Evolutionary conservation across 2,113 vertebrate species (phyloP).

Genomic region (Nestor notabilis): DNA sequence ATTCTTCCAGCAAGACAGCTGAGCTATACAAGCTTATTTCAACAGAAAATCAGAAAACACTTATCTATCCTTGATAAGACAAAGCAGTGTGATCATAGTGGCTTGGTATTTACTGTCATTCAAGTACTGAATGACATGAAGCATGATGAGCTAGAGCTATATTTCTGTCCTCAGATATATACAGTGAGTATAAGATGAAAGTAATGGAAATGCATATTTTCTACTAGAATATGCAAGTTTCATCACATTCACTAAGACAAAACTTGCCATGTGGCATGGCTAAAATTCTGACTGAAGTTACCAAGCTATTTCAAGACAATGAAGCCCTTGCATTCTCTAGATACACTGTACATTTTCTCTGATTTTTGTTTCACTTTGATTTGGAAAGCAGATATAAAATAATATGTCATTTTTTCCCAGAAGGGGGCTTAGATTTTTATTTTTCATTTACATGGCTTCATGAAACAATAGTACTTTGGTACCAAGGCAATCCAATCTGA

Average conservation of each 20-base stretch:
- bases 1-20: background rate
- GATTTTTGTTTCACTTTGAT: background rate
- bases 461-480: background rate
- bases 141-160: background rate
- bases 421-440: background rate
- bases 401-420: background rate
- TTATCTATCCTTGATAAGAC: background rate
- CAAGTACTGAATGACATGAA: background rate
- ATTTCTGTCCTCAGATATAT: background rate
- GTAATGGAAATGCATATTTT: constrained; percentile 16
- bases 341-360: background rate
- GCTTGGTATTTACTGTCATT: constrained; percentile 5
- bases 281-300: background rate
- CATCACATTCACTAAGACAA: background rate
- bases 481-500: background rate
- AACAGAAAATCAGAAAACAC: background rate
- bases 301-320: background rate
- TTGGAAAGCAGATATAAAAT: background rate
- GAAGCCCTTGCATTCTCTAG: background rate
- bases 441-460: background rate
- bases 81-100: background rate
- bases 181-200: background rate
- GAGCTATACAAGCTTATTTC: background rate
- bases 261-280: background rate
- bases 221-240: background rate